Percentiles rank a stretch among this genome's conserved stretches.
phyloP scores from a whole-genome alignment of 2,113 vertebrate species.

The Cryptoleucopteryx plumbea region DNA sequence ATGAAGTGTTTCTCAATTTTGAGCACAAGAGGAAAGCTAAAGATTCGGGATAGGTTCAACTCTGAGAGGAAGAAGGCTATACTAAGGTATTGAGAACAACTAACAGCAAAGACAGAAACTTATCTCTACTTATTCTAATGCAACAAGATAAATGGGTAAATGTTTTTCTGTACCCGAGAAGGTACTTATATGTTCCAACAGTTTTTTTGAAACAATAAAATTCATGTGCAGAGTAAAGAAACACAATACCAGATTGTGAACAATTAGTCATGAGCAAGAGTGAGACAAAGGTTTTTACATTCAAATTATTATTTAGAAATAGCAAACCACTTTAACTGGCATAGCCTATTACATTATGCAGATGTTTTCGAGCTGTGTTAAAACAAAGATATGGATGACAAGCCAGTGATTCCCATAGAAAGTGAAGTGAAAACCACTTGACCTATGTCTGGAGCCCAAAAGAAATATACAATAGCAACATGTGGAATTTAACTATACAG shows the following conservation, averaged over 20 bases:
- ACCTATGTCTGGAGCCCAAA: neutral
- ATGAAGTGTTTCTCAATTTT: neutral
- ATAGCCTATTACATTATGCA: neutral
- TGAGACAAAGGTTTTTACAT: neutral
- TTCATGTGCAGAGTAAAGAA: neutral
- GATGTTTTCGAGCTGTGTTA: neutral
- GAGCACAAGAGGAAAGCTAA: neutral
- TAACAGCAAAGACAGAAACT: neutral
- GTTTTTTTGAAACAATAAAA: neutral
- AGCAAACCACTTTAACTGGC: neutral
- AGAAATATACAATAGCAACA: neutral
- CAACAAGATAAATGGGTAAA: neutral
- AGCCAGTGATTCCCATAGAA: neutral
- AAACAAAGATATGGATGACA: neutral
- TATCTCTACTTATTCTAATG: neutral
- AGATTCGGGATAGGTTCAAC: neutral
- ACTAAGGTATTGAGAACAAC: neutral
- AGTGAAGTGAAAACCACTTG: neutral
- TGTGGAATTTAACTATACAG: neutral
- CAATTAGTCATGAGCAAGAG: neutral
- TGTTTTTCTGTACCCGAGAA: rapidly evolving
- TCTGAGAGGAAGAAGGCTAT: neutral
- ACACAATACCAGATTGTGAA: neutral
- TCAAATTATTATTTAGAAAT: neutral
- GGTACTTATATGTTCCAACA: neutral